Percentiles rank a stretch among this genome's conserved stretches.
These are phyloP conservation scores for Megalops atlanticus DNA, from an alignment of 2,113 vertebrate genomes.

Conservation along the genomic window DNA sequence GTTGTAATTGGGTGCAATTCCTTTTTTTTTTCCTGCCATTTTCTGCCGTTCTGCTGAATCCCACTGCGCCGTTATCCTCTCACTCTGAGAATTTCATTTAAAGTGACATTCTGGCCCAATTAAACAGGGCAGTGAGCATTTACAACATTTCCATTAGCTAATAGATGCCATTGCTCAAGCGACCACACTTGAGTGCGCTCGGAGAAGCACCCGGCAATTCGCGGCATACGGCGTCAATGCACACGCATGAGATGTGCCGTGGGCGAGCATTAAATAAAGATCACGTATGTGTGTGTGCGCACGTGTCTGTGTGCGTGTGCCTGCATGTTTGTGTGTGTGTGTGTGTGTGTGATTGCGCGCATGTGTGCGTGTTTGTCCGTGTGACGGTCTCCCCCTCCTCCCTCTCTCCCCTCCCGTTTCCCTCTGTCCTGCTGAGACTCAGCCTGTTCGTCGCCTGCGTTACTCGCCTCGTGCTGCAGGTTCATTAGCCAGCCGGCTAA, in stretches of 20 bases:
- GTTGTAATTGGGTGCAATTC: slow-evolving; percentile 33
- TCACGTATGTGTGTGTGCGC: slow-evolving; percentile 27
- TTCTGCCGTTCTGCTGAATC: slow-evolving; percentile 40
- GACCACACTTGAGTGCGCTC: slow-evolving; percentile 55
- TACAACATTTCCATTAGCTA: slow-evolving; percentile 69
- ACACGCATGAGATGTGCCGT: slow-evolving; percentile 40
- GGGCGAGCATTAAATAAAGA: slow-evolving; percentile 22
- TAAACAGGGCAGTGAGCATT: slow-evolving; percentile 64
- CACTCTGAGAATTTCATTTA: slow-evolving; percentile 66
- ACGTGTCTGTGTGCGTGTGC: slow-evolving; percentile 18
- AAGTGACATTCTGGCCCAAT: slow-evolving; percentile 71
- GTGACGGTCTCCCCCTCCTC: slow-evolving; percentile 16
- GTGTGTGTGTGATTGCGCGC: slow-evolving; percentile 14
- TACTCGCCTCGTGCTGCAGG: slow-evolving; percentile 54
- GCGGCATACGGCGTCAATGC: slow-evolving; percentile 52
- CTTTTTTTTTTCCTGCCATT: neutral
- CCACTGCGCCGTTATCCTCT: slow-evolving; percentile 56
- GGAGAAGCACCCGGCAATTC: slow-evolving; percentile 30
- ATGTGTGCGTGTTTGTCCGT: slow-evolving; percentile 32
- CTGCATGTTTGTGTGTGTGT: neutral
- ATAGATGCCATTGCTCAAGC: slow-evolving; percentile 66
- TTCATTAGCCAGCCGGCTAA: slow-evolving; percentile 68
- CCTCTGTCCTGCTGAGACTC: slow-evolving; percentile 1
- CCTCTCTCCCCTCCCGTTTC: neutral
- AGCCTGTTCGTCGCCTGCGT: slow-evolving; percentile 55